phyloP scores from a whole-genome alignment of 1,140 invertebrate genomes.

The Neoseiulus cucumeris region DNA sequence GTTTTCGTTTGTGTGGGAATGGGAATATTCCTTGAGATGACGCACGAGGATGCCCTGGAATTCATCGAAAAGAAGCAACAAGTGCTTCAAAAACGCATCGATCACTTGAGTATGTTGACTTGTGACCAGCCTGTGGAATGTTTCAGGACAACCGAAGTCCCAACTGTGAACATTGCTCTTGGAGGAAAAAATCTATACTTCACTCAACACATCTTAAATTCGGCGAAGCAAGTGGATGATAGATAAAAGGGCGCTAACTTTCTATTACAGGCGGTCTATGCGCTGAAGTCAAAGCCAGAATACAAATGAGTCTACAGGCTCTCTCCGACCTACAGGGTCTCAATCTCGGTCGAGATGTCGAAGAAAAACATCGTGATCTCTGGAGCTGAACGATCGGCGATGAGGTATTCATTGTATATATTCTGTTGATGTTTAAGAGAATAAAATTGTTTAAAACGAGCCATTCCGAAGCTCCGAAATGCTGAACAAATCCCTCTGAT shows the following conservation, averaged over 20 bases:
- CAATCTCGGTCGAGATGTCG: no score
- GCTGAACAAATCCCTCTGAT: no score
- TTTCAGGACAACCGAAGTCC: background rate
- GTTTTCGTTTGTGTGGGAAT: conserved; percentile 53
- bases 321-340: conserved; percentile 16
- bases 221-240: background rate
- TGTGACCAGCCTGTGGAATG: background rate
- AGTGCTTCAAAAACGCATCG: background rate
- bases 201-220: background rate
- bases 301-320: conserved; percentile 41
- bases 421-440: no score
- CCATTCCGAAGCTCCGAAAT: no score
- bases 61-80: conserved; percentile 43
- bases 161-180: background rate
- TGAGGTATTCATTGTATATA: no score
- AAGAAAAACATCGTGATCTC: no score
- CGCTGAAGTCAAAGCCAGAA: conserved; percentile 48
- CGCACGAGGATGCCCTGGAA: conserved; percentile 41
- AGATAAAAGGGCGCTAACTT: background rate
- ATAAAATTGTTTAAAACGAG: no score
- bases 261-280: conserved; percentile 39
- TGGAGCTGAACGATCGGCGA: no score
- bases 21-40: conserved; percentile 51
- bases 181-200: background rate
- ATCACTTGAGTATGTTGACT: background rate